phyloP scores from a whole-genome alignment of 1,140 invertebrate species.

The Rhyacophila brunnea region DNA sequence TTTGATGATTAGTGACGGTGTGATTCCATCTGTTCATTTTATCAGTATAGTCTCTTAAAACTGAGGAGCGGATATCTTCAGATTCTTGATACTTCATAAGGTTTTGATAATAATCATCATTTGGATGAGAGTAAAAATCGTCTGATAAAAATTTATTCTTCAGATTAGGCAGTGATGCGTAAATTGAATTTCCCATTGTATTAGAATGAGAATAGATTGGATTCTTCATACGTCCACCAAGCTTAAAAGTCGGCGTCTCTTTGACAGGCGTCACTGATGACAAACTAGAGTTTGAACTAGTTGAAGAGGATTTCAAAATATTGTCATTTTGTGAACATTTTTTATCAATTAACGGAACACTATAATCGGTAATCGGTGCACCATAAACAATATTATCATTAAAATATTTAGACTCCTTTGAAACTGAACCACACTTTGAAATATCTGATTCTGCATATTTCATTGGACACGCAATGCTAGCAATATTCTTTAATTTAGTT shows the following conservation, averaged over 20 bases:
- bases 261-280: constrained; percentile 4
- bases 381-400: constrained; percentile 30
- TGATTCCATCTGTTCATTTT: constrained; percentile 55
- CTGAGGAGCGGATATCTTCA: constrained; percentile 40
- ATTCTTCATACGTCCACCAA: neutral
- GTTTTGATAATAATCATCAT: neutral
- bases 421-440: neutral
- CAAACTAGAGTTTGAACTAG: neutral
- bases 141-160: constrained; percentile 5
- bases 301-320: neutral
- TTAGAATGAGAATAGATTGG: neutral
- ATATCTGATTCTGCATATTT: constrained; percentile 2
- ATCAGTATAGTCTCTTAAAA: constrained; percentile 49
- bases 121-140: neutral
- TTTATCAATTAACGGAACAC: neutral
- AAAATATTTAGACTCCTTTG: constrained; percentile 8
- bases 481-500: constrained; percentile 18
- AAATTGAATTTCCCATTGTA: constrained; percentile 10
- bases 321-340: neutral
- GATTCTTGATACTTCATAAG: constrained; percentile 17
- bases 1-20: constrained; percentile 45
- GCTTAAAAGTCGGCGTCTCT: neutral
- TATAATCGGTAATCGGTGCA: constrained; percentile 11
- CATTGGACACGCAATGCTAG: constrained; percentile 5
- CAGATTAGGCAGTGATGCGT: constrained; percentile 28